Percentiles rank a stretch among this genome's conserved stretches.
Conservation (phyloP, 1,140 invertebrate species). For the Sogatella furcifera region DNA sequence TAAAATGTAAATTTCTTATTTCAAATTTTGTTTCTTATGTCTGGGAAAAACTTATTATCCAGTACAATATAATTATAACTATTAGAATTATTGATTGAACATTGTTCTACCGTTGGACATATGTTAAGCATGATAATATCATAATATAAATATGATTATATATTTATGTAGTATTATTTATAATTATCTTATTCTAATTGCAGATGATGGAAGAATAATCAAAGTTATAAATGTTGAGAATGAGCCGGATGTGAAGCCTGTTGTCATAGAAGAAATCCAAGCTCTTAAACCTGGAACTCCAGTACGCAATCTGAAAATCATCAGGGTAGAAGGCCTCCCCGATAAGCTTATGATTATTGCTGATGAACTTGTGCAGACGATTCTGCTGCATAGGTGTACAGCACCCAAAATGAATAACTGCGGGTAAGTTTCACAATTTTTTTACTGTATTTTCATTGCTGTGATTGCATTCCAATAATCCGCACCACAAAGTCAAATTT, state of each 20-base stretch:
- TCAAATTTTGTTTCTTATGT: no score
- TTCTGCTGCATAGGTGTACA: constrained; percentile 78
- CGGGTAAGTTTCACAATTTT: constrained; percentile 52
- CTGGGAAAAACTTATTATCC: no score
- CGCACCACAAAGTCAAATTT: no score
- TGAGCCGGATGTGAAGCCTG: constrained; percentile 32
- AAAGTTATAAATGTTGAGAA: constrained; percentile 78
- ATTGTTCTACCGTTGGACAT: no score
- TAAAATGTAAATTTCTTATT: no score
- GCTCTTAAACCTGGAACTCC: constrained; percentile 54
- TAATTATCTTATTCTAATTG: constrained; percentile 25
- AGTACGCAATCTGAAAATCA: constrained; percentile 60
- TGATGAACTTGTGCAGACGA: constrained; percentile 71
- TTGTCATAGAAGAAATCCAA: constrained; percentile 77
- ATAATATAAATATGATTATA: no score
- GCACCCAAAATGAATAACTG: constrained; percentile 45
- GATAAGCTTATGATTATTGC: constrained; percentile 83
- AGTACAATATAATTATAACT: no score
- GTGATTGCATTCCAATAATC: no score
- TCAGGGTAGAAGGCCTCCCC: constrained; percentile 36
- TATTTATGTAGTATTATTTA: not conserved
- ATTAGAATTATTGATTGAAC: no score
- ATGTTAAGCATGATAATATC: no score
- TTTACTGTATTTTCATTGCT: no score
- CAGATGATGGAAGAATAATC: constrained; percentile 82